Evolutionary conservation across 1,140 invertebrate species (phyloP), one percentile per base, ranked within the genome.

Genomic region (Drosophila bocki): DNA sequence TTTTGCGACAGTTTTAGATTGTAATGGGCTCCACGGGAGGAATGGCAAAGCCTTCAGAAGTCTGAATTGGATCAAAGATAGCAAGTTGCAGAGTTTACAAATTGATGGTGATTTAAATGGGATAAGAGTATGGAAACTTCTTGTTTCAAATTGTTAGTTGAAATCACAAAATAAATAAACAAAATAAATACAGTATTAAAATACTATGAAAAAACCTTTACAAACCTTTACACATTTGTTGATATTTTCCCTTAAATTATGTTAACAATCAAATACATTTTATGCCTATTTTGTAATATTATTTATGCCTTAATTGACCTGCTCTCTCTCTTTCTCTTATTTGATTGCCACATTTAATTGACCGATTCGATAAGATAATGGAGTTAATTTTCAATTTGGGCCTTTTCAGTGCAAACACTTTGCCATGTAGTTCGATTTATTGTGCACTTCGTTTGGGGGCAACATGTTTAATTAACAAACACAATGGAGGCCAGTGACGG

Each of bases 391-490:
- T 72, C 54, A 72, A 72, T 72, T 71, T 70, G 12, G 26, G 7
- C 29, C 15, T 70, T 41, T 37, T 41, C 32, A n/a, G 9, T 3
- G 12, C 33, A 2, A 22, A 19, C 15, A 29, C 11, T 48, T 17
- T 19, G n/a, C 19, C 48, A 26, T 17, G 32, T 26, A 69, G 45
- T 60, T 72, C 53, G 68, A 69, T 68, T 60, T 69, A 69, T 77
- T 77, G 54, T 53, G 37, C 60, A 50, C 67, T 79, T 79, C 54
- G 78, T 86, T 86, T 82, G 69, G 82, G 82, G 42, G 53, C 32
- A 42, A 62, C 76, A 67, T 71, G 62, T 75, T 86, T 82, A 86
- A 86, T 86, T 86, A 86, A 79, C 45, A 32, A 56, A 45, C 80
- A 75, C 47, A 78, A 75, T 35, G 45, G 35, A 72, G 17, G 41